Base-by-base conservation (phyloP, 2,888 invertebrate species). In the Limenitis arthemis region DNA sequence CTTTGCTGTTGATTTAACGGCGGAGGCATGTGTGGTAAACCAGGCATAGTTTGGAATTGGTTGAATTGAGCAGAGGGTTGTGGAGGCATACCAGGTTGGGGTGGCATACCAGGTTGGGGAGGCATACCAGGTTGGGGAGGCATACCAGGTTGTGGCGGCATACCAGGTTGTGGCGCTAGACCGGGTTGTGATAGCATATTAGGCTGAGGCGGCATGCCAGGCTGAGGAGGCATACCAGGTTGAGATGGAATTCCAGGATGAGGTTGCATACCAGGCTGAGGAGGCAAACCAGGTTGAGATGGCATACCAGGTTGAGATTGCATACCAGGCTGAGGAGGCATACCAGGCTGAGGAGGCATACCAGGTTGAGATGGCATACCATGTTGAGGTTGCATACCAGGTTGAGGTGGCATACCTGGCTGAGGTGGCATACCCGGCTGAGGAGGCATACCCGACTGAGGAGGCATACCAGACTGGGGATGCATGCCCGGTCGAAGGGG, bases 1-100 rank as follows among this genome's bases (percentile, higher is more conserved):
- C 70, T 65, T 56, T 77, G 79, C 56, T 77, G 79, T 56, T 77
- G 78, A 1, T 65, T 55, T 33, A 77, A 47, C 0, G 86, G 85
- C 1, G 88, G 88, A 1, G 64, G 65, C 66, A 66, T 66, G 5
- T 66, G 67, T 5, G 64, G 67, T 38, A 67, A 60, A 9, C 64
- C 61, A 31, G 61, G 65, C 54, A 63, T 52, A n/a, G 49, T 48
- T 37, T 56, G 65, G 47, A 52, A 58, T 46, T 46, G 67, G 53
- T 46, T 65, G 59, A 55, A 56, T 51, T 60, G 60, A 4, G 20
- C 55, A 50, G 28, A 54, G n/a, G n/a, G n/a, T 49, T 34, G 72
- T 73, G 64, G n/a, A 42, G 58, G 57, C 55, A 20, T 20, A 3
- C 20, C 20, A 20, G 20, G 20, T 20, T 49, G 65, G 5, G 55